phyloP scores from a whole-genome alignment of 1,140 invertebrate species.

The Leptinotarsa defecta region DNA sequence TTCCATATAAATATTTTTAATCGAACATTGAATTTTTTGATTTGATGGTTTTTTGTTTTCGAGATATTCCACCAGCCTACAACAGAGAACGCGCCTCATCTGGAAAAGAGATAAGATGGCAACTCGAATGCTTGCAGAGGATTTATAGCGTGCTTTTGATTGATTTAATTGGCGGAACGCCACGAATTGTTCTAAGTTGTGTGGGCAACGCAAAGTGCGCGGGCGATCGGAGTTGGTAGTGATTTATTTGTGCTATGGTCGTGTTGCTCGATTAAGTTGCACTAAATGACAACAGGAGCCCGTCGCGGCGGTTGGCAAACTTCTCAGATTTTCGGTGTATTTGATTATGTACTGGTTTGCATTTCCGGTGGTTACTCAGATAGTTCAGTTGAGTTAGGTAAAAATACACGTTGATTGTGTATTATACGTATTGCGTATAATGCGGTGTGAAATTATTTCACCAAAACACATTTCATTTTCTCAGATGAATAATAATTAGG shows the following conservation, averaged over 20 bases:
- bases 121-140: neutral
- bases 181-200: neutral
- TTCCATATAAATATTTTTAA: neutral
- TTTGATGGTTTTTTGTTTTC: neutral
- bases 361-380: too few species aligned
- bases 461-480: too few species aligned
- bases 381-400: too few species aligned
- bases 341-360: too few species aligned
- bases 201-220: neutral
- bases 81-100: neutral
- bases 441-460: too few species aligned
- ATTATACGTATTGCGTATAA: too few species aligned
- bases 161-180: conserved; percentile 5
- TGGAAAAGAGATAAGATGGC: neutral
- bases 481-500: too few species aligned
- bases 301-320: too few species aligned
- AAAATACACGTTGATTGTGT: too few species aligned
- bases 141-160: conserved; percentile 3
- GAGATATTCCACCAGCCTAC: neutral
- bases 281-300: neutral
- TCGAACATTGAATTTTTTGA: neutral
- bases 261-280: neutral
- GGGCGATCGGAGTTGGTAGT: neutral
- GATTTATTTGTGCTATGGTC: neutral
- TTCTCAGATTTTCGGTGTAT: too few species aligned